Percentiles rank a stretch among this genome's conserved stretches.
phyloP scores from a whole-genome alignment of 1,140 invertebrate species.

The Dolichoris vasculosae region DNA sequence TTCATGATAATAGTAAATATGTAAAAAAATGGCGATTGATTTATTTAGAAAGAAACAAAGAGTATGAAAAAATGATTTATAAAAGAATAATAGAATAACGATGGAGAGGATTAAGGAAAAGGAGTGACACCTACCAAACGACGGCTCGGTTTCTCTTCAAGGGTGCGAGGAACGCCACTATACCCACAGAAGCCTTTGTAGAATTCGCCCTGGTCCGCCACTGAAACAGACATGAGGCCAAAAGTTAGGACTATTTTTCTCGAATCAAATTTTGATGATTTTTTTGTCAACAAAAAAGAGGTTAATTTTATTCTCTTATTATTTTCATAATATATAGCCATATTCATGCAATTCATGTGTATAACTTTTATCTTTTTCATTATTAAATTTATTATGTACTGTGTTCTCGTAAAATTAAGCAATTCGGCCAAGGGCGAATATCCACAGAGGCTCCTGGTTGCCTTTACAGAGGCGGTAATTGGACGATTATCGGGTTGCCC shows the following conservation, averaged over 20 bases:
- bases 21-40: slow-evolving; percentile 43
- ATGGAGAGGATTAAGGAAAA: slow-evolving; percentile 53
- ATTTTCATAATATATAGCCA: slow-evolving; percentile 45
- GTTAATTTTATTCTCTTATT: slow-evolving; percentile 22
- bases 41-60: not conserved
- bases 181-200: slow-evolving; percentile 85
- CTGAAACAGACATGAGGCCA: slow-evolving; percentile 83
- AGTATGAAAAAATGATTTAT: slow-evolving; percentile 44
- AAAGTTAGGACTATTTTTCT: slow-evolving; percentile 72
- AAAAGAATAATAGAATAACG: slow-evolving; percentile 54
- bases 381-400: not conserved
- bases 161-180: slow-evolving; percentile 76
- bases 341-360: slow-evolving; percentile 36
- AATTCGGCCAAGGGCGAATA: slow-evolving; percentile 71
- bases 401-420: not conserved
- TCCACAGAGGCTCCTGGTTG: slow-evolving; percentile 73
- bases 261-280: slow-evolving; percentile 29
- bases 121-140: slow-evolving; percentile 80
- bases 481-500: slow-evolving; percentile 25
- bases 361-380: not conserved
- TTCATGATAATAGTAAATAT: not conserved
- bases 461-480: slow-evolving; percentile 59
- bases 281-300: slow-evolving; percentile 33
- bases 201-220: slow-evolving; percentile 87
- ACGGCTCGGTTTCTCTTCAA: slow-evolving; percentile 79